Conservation (phyloP, 1,140 invertebrate species). For the Drosophila arawakana region DNA sequence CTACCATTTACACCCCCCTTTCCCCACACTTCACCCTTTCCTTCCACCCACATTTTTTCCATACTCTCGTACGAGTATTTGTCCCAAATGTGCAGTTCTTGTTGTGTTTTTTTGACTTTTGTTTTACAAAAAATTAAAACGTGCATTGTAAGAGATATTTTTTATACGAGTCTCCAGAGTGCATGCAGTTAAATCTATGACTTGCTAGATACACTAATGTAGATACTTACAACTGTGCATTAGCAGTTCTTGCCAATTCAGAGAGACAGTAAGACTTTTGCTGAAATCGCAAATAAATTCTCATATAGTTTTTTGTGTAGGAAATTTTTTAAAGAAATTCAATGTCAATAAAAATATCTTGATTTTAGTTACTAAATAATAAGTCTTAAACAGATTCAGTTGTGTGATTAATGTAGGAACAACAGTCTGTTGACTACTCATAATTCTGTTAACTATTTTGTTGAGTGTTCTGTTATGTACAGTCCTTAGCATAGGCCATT, state of each 20-base stretch:
- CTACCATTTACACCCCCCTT: neutral
- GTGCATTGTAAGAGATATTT: constrained; percentile 37
- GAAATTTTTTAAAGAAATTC: too few species aligned
- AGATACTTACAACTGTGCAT: neutral
- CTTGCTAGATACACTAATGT: neutral
- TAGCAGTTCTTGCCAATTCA: neutral
- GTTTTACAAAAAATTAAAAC: constrained; percentile 42
- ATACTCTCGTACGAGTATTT: constrained; percentile 50
- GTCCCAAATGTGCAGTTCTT: constrained; percentile 66
- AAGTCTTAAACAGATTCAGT: too few species aligned
- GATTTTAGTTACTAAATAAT: too few species aligned
- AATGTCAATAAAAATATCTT: too few species aligned
- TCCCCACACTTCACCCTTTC: neutral
- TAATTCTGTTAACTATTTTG: too few species aligned
- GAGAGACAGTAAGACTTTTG: neutral
- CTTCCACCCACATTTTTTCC: neutral
- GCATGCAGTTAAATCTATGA: constrained; percentile 32
- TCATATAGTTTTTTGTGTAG: neutral
- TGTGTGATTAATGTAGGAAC: too few species aligned
- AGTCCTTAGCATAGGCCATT: too few species aligned
- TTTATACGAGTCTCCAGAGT: constrained; percentile 61
- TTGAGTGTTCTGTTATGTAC: too few species aligned
- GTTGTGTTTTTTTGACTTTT: constrained; percentile 18
- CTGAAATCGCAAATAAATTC: neutral
- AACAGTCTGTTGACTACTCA: too few species aligned